Conservation (phyloP, 1,140 invertebrate genomes). For the Homalodisca vitripennis region DNA sequence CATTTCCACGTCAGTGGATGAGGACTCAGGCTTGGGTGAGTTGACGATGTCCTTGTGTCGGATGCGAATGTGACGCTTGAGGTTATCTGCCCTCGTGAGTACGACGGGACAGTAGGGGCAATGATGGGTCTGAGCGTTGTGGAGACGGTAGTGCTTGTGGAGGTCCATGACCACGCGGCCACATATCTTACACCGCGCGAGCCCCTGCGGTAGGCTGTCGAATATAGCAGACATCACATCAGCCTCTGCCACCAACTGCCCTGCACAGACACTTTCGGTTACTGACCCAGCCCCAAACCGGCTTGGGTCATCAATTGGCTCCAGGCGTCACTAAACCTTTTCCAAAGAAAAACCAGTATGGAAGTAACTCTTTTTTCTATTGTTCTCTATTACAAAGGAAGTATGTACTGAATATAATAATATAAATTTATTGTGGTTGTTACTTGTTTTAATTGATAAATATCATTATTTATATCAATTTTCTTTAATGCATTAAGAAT, state of each 20-base stretch:
- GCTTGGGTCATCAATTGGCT: no score
- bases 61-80: conserved; percentile 30
- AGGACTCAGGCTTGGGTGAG: not conserved
- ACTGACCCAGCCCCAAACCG: no score
- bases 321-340: no score
- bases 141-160: conserved; percentile 30
- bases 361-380: no score
- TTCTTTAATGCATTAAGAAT: no score
- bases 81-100: conserved; percentile 32
- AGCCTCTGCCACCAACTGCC: conserved; percentile 1
- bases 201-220: conserved; percentile 31
- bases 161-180: conserved; percentile 33
- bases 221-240: conserved; percentile 32
- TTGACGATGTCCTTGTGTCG: conserved; percentile 28
- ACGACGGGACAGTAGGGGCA: conserved; percentile 31
- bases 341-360: no score
- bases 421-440: no score
- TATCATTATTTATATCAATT: no score
- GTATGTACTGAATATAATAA: no score
- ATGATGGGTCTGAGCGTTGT: conserved; percentile 26
- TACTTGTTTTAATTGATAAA: no score
- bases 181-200: conserved; percentile 38
- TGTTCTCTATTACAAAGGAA: no score
- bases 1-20: conserved; percentile 1
- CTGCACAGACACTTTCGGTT: conserved; percentile 31